phyloP scores from a whole-genome alignment of 2,888 invertebrate species.

The Sarcophaga carnaria region DNA sequence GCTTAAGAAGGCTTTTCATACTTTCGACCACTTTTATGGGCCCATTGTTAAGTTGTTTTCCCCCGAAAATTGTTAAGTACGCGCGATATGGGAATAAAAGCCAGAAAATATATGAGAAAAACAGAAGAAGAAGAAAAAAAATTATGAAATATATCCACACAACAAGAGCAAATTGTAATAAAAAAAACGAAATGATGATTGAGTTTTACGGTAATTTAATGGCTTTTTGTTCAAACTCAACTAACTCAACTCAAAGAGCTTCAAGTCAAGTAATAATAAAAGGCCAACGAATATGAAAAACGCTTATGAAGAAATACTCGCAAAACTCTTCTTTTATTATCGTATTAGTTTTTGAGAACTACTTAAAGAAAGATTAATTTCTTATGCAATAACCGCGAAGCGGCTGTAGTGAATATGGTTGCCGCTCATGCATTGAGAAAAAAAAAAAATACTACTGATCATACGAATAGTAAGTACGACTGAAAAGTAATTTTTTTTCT shows the following conservation, averaged over 20 bases:
- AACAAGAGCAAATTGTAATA: conserved; percentile 61
- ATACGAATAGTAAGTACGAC: no score
- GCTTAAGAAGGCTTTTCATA: not conserved
- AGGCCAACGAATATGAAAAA: not conserved
- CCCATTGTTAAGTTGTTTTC: conserved; percentile 59
- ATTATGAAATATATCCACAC: not conserved
- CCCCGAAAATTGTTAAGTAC: conserved; percentile 59
- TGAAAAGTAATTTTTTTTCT: no score
- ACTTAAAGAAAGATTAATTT: not conserved
- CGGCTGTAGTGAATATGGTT: no score
- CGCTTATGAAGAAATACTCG: not conserved
- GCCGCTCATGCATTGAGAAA: no score
- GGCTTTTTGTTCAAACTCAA: conserved; percentile 40
- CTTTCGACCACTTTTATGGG: conserved; percentile 61
- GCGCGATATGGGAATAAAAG: not conserved
- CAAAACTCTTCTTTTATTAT: conserved; percentile 7
- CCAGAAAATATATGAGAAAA: not conserved
- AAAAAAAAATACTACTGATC: no score
- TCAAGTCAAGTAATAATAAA: conserved; percentile 32
- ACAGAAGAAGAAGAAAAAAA: not conserved
- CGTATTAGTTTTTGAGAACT: not conserved
- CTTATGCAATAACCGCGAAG: no score
- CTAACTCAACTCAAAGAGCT: conserved; percentile 18
- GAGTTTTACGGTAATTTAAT: conserved; percentile 70
- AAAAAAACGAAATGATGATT: conserved; percentile 54